Conservation (phyloP, 35 echinoderm and acorn worm genomes). For the Chiridota heheva region DNA sequence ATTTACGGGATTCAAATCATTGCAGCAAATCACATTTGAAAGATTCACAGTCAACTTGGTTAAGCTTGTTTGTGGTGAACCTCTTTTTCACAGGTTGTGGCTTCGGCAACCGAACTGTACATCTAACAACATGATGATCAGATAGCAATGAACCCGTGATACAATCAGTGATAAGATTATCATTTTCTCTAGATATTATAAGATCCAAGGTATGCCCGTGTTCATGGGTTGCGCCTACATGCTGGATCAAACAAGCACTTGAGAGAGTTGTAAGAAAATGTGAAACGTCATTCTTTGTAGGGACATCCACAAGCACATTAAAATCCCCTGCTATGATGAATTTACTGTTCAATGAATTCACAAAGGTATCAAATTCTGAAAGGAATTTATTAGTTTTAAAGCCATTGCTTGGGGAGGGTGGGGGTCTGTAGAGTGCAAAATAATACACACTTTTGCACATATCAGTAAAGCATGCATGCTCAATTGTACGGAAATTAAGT, state of each 20-base stretch:
- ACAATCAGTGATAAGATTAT: constrained; percentile 9
- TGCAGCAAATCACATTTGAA: neutral
- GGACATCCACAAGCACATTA: neutral
- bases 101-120: neutral
- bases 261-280: neutral
- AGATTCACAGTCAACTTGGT: neutral
- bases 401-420: neutral
- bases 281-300: neutral
- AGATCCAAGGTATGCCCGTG: neutral
- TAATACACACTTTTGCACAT: constrained; percentile 1
- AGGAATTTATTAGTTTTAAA: constrained; percentile 9
- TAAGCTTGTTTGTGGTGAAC: neutral
- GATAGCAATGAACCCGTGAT: neutral
- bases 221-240: neutral
- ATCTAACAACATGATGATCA: neutral
- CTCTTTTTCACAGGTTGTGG: neutral
- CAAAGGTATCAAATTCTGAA: constrained; percentile 1
- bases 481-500: neutral
- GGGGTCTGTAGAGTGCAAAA: neutral
- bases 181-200: neutral
- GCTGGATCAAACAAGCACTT: neutral
- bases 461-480: constrained; percentile 1
- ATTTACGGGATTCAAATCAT: neutral
- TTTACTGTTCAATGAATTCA: constrained; percentile 8
- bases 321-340: neutral